phyloP scores from a whole-genome alignment of 2,888 invertebrate species.

The Andrena fulva region DNA sequence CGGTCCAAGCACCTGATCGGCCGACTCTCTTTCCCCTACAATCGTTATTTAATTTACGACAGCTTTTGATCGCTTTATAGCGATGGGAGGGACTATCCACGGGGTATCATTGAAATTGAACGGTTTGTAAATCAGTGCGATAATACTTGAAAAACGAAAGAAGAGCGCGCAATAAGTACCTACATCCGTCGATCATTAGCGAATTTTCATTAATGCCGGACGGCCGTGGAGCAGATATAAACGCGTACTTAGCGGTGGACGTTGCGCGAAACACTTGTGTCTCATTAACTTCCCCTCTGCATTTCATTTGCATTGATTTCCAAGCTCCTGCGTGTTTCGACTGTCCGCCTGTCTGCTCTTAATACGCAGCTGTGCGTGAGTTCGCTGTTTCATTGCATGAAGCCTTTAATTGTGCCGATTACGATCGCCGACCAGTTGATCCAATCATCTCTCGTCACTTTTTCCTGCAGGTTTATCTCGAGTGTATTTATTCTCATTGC shows the following conservation, averaged over 20 bases:
- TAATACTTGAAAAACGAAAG: background rate
- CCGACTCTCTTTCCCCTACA: no score
- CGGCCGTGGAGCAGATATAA: slow-evolving; percentile 22
- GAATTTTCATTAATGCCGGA: slow-evolving; percentile 18
- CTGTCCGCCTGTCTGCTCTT: slow-evolving; percentile 13
- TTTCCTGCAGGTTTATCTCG: no score
- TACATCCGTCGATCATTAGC: slow-evolving; percentile 15
- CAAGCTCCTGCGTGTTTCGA: slow-evolving; percentile 1
- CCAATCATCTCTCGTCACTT: no score
- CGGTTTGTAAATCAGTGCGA: background rate
- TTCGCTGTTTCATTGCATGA: background rate
- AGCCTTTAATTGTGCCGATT: slow-evolving; percentile 16
- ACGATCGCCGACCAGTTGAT: background rate
- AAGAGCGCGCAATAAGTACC: background rate
- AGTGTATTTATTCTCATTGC: no score
- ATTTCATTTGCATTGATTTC: slow-evolving; percentile 55
- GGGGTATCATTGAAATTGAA: background rate
- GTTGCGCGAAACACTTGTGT: slow-evolving; percentile 28
- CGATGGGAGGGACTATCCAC: no score
- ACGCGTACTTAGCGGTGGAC: slow-evolving; percentile 12
- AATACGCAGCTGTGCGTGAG: slow-evolving; percentile 19
- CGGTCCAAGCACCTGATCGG: no score
- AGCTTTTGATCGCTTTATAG: no score
- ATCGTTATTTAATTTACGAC: no score
- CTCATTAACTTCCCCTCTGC: slow-evolving; percentile 66